Percentiles rank a stretch among this genome's conserved stretches.
Evolutionary conservation across 2,797 vertebrate genomes (phyloP).

Genomic region (Myotis planiceps): DNA sequence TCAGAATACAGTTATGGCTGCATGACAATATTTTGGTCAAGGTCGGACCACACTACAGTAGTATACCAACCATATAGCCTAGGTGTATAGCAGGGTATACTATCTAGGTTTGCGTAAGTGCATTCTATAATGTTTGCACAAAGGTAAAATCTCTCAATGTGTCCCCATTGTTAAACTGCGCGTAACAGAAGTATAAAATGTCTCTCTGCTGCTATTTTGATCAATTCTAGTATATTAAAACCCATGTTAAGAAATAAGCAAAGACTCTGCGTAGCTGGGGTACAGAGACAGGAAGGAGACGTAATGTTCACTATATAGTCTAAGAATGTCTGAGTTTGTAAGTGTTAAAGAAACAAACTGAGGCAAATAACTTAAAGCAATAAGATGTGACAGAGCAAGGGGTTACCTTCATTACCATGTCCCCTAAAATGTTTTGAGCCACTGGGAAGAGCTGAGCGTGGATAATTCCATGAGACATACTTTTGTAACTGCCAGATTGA

Average conservation of each 20-base stretch:
- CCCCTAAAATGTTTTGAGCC: neutral
- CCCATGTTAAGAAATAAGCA: neutral
- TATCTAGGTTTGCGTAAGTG: neutral
- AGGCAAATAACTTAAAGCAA: conserved; percentile 10
- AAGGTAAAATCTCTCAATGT: neutral
- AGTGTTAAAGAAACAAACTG: neutral
- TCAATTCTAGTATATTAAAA: conserved; percentile 21
- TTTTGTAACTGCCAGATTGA: conserved; percentile 9
- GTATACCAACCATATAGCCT: neutral
- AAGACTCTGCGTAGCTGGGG: neutral
- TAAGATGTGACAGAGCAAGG: neutral
- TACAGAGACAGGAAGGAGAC: neutral
- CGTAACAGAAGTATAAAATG: neutral
- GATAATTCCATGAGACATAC: neutral
- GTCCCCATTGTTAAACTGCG: neutral
- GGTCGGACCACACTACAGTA: neutral
- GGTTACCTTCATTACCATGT: neutral
- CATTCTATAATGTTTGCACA: neutral
- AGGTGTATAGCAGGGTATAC: too few species aligned
- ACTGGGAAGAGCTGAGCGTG: neutral
- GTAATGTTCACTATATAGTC: neutral
- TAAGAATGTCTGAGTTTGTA: neutral
- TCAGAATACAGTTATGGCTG: neutral
- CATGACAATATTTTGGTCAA: neutral
- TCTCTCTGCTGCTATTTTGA: neutral